phyloP scores from a whole-genome alignment of 2,797 vertebrate genomes.

The Adelosebastes latens region DNA sequence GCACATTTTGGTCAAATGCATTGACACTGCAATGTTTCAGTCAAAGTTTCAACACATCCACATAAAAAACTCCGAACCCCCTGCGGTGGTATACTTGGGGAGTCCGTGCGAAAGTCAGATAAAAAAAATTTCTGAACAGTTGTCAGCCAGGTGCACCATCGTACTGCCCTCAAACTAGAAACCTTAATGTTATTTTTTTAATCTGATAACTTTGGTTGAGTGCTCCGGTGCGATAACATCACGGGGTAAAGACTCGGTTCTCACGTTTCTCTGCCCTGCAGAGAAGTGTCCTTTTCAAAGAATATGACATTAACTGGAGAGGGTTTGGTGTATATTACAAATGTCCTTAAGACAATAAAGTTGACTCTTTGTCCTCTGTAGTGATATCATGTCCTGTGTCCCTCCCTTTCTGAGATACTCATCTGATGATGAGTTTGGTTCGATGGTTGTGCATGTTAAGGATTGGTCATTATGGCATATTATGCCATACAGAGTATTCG shows the following conservation, averaged over 20 bases:
- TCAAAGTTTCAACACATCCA: neutral
- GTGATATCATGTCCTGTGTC: neutral
- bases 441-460: neutral
- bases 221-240: conserved; percentile 30
- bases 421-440: neutral
- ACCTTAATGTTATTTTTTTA: conserved; percentile 39
- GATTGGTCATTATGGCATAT: neutral
- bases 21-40: neutral
- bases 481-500: neutral
- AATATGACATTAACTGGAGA: conserved; percentile 47
- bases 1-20: neutral
- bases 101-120: neutral
- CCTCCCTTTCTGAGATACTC: conserved; percentile 11
- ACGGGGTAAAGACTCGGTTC: conserved; percentile 38
- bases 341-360: conserved; percentile 57
- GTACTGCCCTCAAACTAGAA: conserved; percentile 25
- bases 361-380: conserved; percentile 42
- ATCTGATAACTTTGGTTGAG: conserved; percentile 30
- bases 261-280: conserved; percentile 52
- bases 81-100: neutral
- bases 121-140: neutral
- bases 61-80: neutral
- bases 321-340: conserved; percentile 58
- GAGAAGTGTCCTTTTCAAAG: conserved; percentile 52
- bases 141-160: conserved; percentile 15